phyloP scores from a whole-genome alignment of 1,140 invertebrate genomes.

The Sogatella furcifera region DNA sequence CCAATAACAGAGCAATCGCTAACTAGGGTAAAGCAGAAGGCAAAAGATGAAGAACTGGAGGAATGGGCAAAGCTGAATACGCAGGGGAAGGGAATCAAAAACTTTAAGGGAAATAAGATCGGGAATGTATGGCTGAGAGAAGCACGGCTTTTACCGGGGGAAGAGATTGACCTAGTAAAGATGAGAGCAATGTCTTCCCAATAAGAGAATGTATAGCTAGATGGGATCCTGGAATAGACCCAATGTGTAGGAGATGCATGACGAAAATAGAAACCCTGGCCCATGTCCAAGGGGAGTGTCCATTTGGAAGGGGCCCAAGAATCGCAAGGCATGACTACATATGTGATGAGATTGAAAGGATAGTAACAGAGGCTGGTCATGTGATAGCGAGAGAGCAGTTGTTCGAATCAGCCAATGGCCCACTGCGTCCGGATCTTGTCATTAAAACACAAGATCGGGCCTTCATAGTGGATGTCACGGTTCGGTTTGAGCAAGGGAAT shows the following conservation, averaged over 20 bases:
- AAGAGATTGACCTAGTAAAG: neutral
- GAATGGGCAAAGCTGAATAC: neutral
- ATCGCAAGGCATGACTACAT: neutral
- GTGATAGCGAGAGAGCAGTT: neutral
- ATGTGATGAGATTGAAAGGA: neutral
- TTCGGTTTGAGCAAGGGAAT: neutral
- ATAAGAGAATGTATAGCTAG: neutral
- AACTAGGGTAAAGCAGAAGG: neutral
- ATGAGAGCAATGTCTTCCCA: neutral
- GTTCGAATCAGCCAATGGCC: neutral
- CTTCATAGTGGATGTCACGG: neutral
- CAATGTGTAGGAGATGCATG: neutral
- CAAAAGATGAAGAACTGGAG: neutral
- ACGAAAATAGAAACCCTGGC: neutral
- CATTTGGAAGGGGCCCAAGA: neutral
- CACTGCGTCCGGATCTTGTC: neutral
- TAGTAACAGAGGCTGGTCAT: neutral
- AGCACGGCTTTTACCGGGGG: neutral
- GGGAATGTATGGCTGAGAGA: neutral
- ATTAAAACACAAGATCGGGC: neutral
- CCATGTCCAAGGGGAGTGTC: neutral
- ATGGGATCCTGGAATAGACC: neutral
- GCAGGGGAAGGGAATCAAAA: neutral
- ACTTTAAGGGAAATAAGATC: neutral
- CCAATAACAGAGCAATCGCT: neutral